Evolutionary conservation across 2,888 invertebrate species (phyloP), one percentile per base, ranked within the genome.

Genomic region (Oithona nana): DNA sequence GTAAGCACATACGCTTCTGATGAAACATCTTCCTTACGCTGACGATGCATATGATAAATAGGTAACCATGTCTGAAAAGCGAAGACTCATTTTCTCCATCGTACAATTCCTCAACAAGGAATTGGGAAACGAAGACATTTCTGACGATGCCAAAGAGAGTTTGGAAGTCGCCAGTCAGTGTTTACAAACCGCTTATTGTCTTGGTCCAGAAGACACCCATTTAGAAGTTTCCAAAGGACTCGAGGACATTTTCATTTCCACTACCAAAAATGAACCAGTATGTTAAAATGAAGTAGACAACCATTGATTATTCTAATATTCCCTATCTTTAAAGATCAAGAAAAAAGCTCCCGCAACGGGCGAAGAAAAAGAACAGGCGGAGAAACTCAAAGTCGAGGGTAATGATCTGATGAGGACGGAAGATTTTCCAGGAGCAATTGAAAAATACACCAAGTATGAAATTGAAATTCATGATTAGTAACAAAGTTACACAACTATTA

Each of bases 81-180:
- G 71, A 55, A 69, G 71, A 64, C 67, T 76, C 55, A 73, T 75
- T 30, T 73, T 71, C 66, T 72, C 75, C 22, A 73, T 78, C 51
- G 70, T 77, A n/a, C 71, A 74, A 63, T 77, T 75, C 68, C 68
- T 77, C 28, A 73, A 73, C 63, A 73, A 75, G 57, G 75, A 77
- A 67, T 71, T 73, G 57, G 70, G 71, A 69, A 64, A 71, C 70
- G 48, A 68, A 64, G 22, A 63, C 2, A 56, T 65, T 4, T 70
- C 71, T 61, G 71, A 74, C 50, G 78, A 78, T 65, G 73, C 74
- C 28, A 71, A 80, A 64, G 89, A 89, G 73, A 86, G 87, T 71
- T 76, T 93, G 59, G 92, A 92, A 77, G 95, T 97, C 64, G 90
- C 92, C 49, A 82, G 88, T 67, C 94, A 95, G 75, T 95, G 95